phyloP scores from a whole-genome alignment of 2,888 invertebrate genomes.

The Leptura quadrifasciata region DNA sequence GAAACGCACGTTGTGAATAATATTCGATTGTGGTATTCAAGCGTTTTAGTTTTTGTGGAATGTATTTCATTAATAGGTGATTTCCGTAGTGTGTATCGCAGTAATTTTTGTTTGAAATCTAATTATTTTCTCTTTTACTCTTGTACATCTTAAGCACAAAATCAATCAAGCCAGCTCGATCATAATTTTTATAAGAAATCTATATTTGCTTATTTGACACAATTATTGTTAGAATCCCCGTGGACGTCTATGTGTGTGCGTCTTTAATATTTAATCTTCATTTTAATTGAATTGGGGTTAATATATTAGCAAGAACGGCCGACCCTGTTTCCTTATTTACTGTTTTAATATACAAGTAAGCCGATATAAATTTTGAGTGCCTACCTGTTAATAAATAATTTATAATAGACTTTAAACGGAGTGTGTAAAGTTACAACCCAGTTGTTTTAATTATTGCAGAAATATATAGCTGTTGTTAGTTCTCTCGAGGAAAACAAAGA shows the following conservation, averaged over 20 bases:
- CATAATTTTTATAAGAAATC: too few relatives aligned
- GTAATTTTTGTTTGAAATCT: too few relatives aligned
- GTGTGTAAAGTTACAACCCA: not conserved
- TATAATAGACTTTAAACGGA: not conserved
- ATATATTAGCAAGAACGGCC: not conserved
- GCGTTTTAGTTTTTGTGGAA: too few relatives aligned
- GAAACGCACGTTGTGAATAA: too few relatives aligned
- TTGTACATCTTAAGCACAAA: too few relatives aligned
- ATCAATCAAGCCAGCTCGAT: too few relatives aligned
- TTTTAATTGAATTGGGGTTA: constrained; percentile 7
- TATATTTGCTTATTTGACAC: too few relatives aligned
- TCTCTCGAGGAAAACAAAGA: not conserved
- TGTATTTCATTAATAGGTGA: too few relatives aligned
- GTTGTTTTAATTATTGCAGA: not conserved
- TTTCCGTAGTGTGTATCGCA: too few relatives aligned
- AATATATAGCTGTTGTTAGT: not conserved
- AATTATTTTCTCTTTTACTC: too few relatives aligned
- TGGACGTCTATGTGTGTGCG: not conserved
- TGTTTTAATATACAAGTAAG: not conserved
- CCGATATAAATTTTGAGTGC: not conserved
- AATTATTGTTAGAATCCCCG: not conserved
- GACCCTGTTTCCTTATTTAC: not conserved
- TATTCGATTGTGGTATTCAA: too few relatives aligned
- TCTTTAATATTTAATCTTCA: not conserved
- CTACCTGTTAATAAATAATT: not conserved